phyloP scores from a whole-genome alignment of 92 coral and sea anemone species.

The Diadumene lineata region DNA sequence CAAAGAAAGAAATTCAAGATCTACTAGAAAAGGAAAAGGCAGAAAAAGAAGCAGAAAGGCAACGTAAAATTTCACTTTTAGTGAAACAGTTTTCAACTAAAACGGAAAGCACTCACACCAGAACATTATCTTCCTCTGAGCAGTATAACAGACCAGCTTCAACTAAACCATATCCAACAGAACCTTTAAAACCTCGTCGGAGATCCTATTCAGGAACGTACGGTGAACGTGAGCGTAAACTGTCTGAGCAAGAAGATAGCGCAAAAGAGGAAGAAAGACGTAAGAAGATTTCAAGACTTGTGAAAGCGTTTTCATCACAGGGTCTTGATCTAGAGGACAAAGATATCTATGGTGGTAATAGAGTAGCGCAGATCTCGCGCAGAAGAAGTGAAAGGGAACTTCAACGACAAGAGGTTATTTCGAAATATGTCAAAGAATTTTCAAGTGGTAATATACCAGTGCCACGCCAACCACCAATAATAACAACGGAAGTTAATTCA shows the following conservation, averaged over 20 bases:
- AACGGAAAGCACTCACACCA: not conserved
- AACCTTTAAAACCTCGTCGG: not conserved
- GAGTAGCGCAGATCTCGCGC: not conserved
- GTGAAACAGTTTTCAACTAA: constrained; percentile 13
- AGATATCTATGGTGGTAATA: not conserved
- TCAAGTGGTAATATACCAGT: not conserved
- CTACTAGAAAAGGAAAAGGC: not conserved
- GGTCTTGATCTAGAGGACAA: constrained; percentile 4
- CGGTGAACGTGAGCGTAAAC: not conserved
- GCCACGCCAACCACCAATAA: not conserved
- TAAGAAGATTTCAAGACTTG: constrained; percentile 8
- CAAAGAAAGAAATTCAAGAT: not conserved
- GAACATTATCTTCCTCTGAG: not conserved
- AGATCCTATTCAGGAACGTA: not conserved
- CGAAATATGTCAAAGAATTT: constrained; percentile 23
- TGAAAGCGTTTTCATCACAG: constrained; percentile 5
- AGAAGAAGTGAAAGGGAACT: constrained; percentile 1
- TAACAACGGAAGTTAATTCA: not conserved
- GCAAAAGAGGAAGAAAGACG: constrained; percentile 17
- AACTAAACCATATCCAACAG: no score
- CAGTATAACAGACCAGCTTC: not conserved
- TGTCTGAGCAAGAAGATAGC: not conserved
- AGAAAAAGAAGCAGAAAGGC: constrained; percentile 21
- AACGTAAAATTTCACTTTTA: constrained; percentile 8
- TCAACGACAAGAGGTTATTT: constrained; percentile 1